These are phyloP conservation scores for Scaptomyza graminum DNA, from an alignment of 1,140 invertebrate species.

Conservation along the genomic window DNA sequence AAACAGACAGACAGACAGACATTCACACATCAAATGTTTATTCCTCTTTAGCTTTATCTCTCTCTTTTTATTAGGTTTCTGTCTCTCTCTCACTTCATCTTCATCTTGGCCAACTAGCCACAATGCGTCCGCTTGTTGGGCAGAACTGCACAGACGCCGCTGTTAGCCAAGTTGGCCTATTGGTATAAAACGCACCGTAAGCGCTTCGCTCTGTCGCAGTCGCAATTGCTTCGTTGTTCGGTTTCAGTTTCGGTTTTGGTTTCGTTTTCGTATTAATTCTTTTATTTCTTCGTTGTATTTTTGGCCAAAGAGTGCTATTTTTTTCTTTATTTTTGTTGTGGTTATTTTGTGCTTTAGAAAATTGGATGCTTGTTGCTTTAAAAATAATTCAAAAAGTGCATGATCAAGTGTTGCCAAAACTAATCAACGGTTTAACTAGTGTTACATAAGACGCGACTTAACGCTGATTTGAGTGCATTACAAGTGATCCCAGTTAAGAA, in stretches of 20 bases:
- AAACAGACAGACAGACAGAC: not conserved
- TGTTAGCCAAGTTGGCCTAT: conserved; percentile 26
- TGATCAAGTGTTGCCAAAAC: not conserved
- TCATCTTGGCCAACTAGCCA: conserved; percentile 7
- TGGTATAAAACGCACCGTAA: conserved; percentile 48
- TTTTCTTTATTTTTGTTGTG: conserved; percentile 11
- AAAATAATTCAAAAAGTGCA: not conserved
- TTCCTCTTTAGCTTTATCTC: not conserved
- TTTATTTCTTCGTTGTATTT: not conserved
- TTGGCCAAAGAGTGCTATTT: conserved; percentile 2
- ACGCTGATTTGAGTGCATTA: not conserved
- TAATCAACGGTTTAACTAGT: not conserved
- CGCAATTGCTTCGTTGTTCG: conserved; percentile 43
- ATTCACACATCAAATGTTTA: not conserved
- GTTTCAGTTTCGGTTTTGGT: conserved; percentile 27
- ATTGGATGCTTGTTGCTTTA: not conserved
- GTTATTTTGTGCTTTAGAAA: not conserved
- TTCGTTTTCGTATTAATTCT: conserved; percentile 4
- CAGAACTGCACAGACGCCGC: conserved; percentile 36
- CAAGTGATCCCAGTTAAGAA: conserved; percentile 2
- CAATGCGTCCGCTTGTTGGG: conserved; percentile 49
- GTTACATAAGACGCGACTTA: not conserved
- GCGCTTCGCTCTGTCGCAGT: conserved; percentile 39
- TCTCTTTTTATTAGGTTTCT: not conserved
- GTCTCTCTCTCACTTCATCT: not conserved